phyloP scores from a whole-genome alignment of 1,140 invertebrate species.

The Nasonia longicornis region DNA sequence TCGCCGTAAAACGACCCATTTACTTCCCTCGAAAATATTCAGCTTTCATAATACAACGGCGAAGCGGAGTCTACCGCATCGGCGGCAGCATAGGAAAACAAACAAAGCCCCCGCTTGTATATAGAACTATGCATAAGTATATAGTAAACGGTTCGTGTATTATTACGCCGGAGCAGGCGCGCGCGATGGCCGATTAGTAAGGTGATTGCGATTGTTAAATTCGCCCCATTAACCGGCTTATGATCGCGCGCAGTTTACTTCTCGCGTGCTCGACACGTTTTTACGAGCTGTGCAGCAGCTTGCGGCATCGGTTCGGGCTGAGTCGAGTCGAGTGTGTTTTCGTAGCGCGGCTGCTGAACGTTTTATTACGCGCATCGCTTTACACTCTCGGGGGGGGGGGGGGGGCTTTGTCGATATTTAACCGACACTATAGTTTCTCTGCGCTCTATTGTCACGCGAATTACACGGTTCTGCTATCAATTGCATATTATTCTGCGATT shows the following conservation, averaged over 20 bases:
- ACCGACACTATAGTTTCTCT: neutral
- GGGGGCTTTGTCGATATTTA: neutral
- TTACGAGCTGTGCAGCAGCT: slow-evolving; percentile 2
- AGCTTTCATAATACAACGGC: neutral
- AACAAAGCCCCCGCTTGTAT: no score
- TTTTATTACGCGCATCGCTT: neutral
- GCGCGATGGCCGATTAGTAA: neutral
- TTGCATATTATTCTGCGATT: neutral
- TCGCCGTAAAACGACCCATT: no score
- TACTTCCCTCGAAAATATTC: neutral
- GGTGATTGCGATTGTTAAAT: slow-evolving; percentile 4
- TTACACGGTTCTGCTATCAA: neutral
- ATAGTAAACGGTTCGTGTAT: neutral
- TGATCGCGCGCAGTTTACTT: neutral
- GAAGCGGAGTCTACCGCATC: neutral
- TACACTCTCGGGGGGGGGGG: no score
- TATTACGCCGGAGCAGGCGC: neutral
- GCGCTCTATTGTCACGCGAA: neutral
- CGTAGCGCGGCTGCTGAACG: neutral
- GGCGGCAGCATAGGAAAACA: neutral
- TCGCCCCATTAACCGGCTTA: neutral
- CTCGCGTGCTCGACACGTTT: neutral
- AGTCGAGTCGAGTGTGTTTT: neutral
- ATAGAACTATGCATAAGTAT: neutral
- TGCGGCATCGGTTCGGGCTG: neutral